Conservation (phyloP, 2,888 invertebrate species). For the Tetanocera ferruginea region DNA sequence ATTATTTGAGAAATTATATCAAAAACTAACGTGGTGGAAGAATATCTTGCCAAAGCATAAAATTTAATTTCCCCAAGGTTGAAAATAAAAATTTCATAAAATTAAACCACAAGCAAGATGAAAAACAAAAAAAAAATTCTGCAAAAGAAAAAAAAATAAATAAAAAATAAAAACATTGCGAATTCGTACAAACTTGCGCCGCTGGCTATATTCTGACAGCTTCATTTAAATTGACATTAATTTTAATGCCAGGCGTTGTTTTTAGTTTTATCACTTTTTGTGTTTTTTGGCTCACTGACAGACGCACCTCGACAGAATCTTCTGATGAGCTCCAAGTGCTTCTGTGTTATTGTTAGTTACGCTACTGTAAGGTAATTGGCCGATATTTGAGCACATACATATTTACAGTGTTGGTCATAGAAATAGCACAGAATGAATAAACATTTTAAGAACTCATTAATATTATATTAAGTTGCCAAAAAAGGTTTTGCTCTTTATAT, state of each 20-base stretch:
- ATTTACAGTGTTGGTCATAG: background rate
- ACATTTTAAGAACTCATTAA: no score
- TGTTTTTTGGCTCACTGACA: background rate
- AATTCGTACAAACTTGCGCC: no score
- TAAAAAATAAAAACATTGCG: no score
- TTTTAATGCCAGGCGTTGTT: slow-evolving; percentile 21
- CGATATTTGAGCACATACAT: background rate
- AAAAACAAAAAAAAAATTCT: background rate
- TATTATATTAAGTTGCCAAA: no score
- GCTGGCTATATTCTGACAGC: slow-evolving; percentile 49
- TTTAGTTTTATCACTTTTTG: background rate
- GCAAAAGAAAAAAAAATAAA: background rate
- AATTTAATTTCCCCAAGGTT: slow-evolving; percentile 44
- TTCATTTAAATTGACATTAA: slow-evolving; percentile 56
- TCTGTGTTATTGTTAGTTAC: background rate
- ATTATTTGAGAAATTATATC: slow-evolving; percentile 8
- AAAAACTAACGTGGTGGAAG: background rate
- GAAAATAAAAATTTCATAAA: slow-evolving; percentile 37
- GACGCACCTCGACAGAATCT: background rate
- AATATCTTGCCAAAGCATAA: slow-evolving; percentile 28
- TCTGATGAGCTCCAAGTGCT: background rate
- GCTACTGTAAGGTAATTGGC: background rate
- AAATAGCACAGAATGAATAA: no score
- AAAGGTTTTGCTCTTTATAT: no score
- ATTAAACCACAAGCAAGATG: background rate